Base-by-base conservation (phyloP, 1,140 invertebrate species). In the Bombus waltoni region DNA sequence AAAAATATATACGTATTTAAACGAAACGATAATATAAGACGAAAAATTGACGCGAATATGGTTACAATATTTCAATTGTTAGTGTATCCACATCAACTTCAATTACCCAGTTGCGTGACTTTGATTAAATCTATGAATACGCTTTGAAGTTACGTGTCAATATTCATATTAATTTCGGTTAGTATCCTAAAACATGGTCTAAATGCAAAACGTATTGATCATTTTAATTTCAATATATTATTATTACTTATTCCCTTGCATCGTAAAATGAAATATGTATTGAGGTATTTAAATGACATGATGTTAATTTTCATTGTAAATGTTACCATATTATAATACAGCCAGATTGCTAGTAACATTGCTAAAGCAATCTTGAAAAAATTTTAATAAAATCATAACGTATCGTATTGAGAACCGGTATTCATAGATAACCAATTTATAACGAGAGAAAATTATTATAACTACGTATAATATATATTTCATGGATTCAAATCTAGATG, bases 171-270 rank as follows among this genome's bases (percentile, higher is more conserved):
- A 53, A 57, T 70, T 22, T 38, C 32, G 18, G 32, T 25, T 38
- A 40, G 15, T 10, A 44, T 25, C 35, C 10, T 10, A 22, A 44
- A 71, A 25, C 25, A 71, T 80, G 68, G n/a, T 47, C 44, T 71
- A 40, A 40, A 38, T 35, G 13, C 44, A 80, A 53, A 25, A 11
- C 32, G 6, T 25, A 47, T 10, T 44, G 10, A 15, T 35, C 32
- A 79, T 47, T 79, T 79, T 47, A 40, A 77, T 40, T 76, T 62
- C 25, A 10, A n/a, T 18, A 1, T n/a, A 25, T 57, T 76, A 38
- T 35, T 3, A 15, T 38, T 11, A n/a, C 4, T 18, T 32, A 35
- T 32, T 15, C n/a, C 2, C 15, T 18, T 5, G 9, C 18, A 32
- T 47, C 44, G 4, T 42, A 22, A 9, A 32, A 35, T 18, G 40